Conservation (phyloP, 2,888 invertebrate species). For the Pteria penguin region DNA sequence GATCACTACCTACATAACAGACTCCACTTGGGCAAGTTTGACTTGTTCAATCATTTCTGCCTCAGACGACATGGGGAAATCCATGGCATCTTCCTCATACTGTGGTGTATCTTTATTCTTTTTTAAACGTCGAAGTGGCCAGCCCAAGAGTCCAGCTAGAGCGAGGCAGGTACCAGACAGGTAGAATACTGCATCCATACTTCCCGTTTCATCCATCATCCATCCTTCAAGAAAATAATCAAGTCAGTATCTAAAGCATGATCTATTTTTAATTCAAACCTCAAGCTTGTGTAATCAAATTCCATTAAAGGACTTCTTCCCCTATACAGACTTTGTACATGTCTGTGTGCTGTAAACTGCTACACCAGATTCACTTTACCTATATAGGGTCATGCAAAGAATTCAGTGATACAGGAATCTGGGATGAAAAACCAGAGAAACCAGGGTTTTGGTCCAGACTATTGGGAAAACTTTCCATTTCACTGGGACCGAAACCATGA, state of each 20-base stretch:
- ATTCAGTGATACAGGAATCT: too few species aligned
- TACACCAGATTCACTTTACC: too few species aligned
- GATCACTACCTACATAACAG: neutral
- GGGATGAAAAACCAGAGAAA: too few species aligned
- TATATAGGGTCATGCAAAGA: too few species aligned
- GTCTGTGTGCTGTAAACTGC: too few species aligned
- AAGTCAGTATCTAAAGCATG: neutral
- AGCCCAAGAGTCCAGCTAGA: conserved; percentile 62
- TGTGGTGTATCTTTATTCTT: neutral
- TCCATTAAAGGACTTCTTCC: too few species aligned
- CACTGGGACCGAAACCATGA: too few species aligned
- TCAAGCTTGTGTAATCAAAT: too few species aligned
- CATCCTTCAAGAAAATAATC: conserved; percentile 46
- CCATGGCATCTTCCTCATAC: conserved; percentile 5
- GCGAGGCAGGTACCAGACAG: conserved; percentile 60
- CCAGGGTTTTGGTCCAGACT: too few species aligned
- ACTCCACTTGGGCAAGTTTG: conserved; percentile 20
- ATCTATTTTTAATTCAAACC: neutral
- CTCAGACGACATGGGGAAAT: conserved; percentile 19
- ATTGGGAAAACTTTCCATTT: too few species aligned
- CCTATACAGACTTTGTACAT: too few species aligned
- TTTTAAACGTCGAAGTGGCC: conserved; percentile 55
- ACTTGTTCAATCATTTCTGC: conserved; percentile 23
- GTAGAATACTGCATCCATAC: conserved; percentile 61
- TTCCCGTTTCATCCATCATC: conserved; percentile 50